phyloP scores from a whole-genome alignment of 2,797 vertebrate genomes.

The Pseudochirops cupreus region DNA sequence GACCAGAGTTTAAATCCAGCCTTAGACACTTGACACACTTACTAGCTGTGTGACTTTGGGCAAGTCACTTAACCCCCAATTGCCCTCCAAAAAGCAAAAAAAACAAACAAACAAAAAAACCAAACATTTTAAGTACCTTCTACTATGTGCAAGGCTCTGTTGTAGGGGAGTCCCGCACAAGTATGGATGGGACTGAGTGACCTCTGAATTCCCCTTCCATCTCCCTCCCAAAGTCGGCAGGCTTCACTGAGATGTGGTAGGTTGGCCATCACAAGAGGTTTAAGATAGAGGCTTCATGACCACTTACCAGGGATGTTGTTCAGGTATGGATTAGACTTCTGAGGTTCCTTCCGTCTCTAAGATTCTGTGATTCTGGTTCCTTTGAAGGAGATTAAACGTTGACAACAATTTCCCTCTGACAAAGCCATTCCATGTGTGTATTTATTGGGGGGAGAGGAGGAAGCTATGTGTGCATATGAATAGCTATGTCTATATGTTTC shows the following conservation, averaged over 20 bases:
- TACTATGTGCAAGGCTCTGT: neutral
- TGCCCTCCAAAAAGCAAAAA: no score
- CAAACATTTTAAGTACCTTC: neutral
- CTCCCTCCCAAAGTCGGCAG: neutral
- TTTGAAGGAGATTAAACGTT: neutral
- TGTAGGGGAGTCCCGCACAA: neutral
- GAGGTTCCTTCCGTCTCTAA: neutral
- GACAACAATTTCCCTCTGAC: neutral
- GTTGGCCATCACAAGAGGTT: neutral
- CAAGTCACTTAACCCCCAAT: no score
- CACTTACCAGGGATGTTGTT: neutral
- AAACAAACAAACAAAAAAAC: no score
- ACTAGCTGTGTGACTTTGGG: no score
- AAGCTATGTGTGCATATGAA: neutral
- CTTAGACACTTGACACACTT: no score
- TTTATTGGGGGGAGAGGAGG: neutral
- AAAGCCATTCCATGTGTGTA: neutral
- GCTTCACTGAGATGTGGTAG: neutral
- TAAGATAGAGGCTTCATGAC: neutral
- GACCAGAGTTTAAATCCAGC: no score
- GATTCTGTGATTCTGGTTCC: neutral
- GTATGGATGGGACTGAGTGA: neutral
- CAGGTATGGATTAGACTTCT: neutral
- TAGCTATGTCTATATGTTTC: neutral
- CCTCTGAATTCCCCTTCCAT: neutral